Base-by-base conservation (phyloP, 2,888 invertebrate species). In the Phrixothrix hirtus region DNA sequence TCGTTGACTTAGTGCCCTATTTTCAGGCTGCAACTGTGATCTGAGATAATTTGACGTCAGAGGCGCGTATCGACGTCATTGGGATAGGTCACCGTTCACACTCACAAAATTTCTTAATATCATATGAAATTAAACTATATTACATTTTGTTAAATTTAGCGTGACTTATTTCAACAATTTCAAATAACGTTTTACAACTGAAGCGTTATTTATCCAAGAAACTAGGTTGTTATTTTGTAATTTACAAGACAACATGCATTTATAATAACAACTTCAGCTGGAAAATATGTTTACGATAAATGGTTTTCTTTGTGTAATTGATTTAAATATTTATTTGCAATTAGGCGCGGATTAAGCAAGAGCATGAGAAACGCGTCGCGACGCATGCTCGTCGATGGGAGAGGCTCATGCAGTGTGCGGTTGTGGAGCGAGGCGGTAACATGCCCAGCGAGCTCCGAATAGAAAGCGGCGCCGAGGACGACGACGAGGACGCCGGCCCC, bases 361-460 rank as follows among this genome's bases (percentile, higher is more conserved):
- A 57, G 34, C 52, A 55, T 55, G 57, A 35, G 53, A 47, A 41
- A 49, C 31, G 52, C 46, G 50, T 55, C 55, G 59, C 52, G 69
- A 74, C 75, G 74, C 74, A 70, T 73, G 73, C 74, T 62, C 69
- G 68, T 62, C 64, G 60, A 67, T 68, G 69, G 69, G 70, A 69
- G 68, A 66, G 69, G 70, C 71, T 58, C 65, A 66, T 59, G 71
- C 73, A 75, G 75, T 75, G 73, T 72, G 73, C 74, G 74, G 72
- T 73, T 70, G 75, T 68, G 70, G 68, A 70, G 71, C 71, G 66
- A 70, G 72, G 70, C 74, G 73, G 70, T 71, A 74, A 72, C 71
- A 75, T 74, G 73, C 71, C 69, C 66, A 68, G 68, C 69, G 67
- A 66, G 68, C 70, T 68, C 65, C 71, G 71, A 58, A 60, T 66